Conservation (phyloP, 2,113 vertebrate species). For the Tetrax tetrax region DNA sequence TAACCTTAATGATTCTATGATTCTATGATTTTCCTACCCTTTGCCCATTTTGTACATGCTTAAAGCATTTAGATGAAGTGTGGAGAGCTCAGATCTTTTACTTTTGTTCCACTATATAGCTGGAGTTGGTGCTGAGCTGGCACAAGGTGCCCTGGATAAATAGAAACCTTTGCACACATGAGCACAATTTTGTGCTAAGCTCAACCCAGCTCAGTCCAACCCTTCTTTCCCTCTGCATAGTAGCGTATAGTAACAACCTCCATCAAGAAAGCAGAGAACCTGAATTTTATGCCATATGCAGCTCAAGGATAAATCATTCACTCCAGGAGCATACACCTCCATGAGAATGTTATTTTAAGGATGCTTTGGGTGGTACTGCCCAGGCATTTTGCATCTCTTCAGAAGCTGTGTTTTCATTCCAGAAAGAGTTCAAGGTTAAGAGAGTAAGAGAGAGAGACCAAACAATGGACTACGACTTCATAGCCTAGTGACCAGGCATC, state of each 20-base stretch:
- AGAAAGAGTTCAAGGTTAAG: neutral
- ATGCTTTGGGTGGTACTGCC: neutral
- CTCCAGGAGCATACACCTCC: neutral
- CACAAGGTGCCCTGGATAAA: neutral
- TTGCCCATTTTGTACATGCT: neutral
- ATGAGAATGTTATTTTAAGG: neutral
- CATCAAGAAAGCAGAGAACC: neutral
- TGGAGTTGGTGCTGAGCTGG: neutral
- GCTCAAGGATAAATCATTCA: neutral
- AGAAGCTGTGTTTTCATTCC: neutral
- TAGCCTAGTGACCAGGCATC: neutral
- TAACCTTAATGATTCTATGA: too few relatives aligned
- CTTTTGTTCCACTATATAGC: neutral
- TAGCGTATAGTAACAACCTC: neutral
- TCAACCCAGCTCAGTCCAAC: neutral
- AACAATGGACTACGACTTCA: neutral
- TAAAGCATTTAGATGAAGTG: neutral
- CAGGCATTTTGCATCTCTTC: neutral
- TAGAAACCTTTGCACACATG: neutral
- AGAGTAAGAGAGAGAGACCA: neutral
- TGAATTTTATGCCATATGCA: neutral
- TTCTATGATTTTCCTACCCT: neutral
- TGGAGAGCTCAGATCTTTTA: neutral
- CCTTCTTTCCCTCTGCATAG: neutral
- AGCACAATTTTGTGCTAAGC: neutral